Evolutionary conservation across 1,140 invertebrate genomes (phyloP).

Genomic region (Euwallacea similis): DNA sequence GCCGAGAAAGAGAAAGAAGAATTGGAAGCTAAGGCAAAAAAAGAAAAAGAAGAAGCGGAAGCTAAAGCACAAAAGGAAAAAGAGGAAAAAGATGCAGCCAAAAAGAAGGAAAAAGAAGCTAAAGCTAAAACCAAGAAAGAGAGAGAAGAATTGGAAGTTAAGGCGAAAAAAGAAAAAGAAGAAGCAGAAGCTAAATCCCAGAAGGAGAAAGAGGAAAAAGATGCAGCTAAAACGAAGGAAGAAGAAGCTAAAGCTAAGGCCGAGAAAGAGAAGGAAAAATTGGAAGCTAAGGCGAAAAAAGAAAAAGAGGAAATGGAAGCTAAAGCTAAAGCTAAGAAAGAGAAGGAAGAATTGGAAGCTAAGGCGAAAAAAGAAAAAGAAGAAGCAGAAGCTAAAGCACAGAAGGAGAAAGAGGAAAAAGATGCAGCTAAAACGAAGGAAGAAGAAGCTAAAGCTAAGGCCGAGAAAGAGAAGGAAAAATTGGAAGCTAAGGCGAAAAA

Average conservation of each 20-base stretch:
- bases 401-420: constrained; percentile 37
- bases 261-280: constrained; percentile 39
- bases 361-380: constrained; percentile 42
- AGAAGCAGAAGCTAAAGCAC: constrained; percentile 32
- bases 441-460: constrained; percentile 30
- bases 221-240: constrained; percentile 39
- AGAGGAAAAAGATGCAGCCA: constrained; percentile 26
- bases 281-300: constrained; percentile 33
- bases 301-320: neutral
- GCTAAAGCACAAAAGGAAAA: constrained; percentile 17
- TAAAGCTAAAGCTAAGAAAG: constrained; percentile 22
- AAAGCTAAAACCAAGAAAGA: constrained; percentile 39
- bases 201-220: constrained; percentile 35
- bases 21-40: constrained; percentile 12
- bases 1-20: constrained; percentile 35
- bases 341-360: constrained; percentile 22
- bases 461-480: constrained; percentile 36
- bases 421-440: constrained; percentile 41
- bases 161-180: constrained; percentile 24
- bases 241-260: constrained; percentile 30
- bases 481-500: constrained; percentile 30
- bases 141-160: neutral
- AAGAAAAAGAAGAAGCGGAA: constrained; percentile 3
- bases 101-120: constrained; percentile 42
- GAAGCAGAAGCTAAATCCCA: constrained; percentile 41